These are phyloP conservation scores for Musca domestica DNA, from an alignment of 1,140 invertebrate species.

Conservation along the genomic window DNA sequence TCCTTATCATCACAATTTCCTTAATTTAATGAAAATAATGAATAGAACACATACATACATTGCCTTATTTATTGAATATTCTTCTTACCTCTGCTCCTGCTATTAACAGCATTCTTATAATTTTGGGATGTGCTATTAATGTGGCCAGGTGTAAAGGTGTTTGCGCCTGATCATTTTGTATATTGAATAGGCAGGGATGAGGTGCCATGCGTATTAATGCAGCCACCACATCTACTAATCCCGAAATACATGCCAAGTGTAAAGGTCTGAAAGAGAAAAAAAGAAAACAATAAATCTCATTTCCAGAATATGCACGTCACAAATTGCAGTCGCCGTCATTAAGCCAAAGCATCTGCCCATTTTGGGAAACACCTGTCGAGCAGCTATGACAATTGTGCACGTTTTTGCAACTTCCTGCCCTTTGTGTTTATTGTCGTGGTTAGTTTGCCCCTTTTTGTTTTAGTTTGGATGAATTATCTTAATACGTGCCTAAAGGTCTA, in stretches of 20 bases:
- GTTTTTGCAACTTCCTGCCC: neutral
- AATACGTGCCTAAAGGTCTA: slow-evolving; percentile 7
- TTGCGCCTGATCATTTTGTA: slow-evolving; percentile 66
- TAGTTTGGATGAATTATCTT: too few species aligned
- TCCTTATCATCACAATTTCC: too few species aligned
- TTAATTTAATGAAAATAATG: too few species aligned
- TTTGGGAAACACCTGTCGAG: neutral
- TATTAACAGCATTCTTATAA: slow-evolving; percentile 66
- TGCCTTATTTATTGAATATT: too few species aligned
- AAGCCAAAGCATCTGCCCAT: neutral
- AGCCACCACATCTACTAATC: slow-evolving; percentile 64
- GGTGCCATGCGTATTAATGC: slow-evolving; percentile 66
- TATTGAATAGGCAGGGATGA: slow-evolving; percentile 66
- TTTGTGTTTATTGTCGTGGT: too few species aligned
- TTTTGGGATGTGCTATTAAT: slow-evolving; percentile 63
- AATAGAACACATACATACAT: too few species aligned
- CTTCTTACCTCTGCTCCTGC: slow-evolving; percentile 62
- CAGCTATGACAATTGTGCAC: neutral
- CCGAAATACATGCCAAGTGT: slow-evolving; percentile 73
- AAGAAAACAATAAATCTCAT: neutral
- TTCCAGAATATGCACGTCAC: neutral
- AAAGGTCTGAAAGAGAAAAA: slow-evolving; percentile 56
- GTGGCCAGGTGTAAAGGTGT: slow-evolving; percentile 75
- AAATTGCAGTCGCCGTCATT: neutral
- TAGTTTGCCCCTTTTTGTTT: too few species aligned